Evolutionary conservation across 2,888 invertebrate species (phyloP).

Genomic region (Machimus atricapillus): DNA sequence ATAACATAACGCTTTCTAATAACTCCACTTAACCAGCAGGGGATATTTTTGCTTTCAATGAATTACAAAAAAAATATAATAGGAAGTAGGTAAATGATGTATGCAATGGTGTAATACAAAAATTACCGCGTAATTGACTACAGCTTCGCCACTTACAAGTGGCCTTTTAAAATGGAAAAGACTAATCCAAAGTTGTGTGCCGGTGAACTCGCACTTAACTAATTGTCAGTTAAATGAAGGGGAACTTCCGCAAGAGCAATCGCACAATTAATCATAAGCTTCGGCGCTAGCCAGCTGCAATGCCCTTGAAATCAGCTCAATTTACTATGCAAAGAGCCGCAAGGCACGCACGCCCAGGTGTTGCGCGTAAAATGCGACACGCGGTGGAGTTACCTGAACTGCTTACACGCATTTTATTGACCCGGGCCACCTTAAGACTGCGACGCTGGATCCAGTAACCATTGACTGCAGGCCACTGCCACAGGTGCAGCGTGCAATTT

Average conservation of each 20-base stretch:
- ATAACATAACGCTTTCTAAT: background rate
- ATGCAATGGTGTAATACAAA: background rate
- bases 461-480: background rate
- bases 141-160: background rate
- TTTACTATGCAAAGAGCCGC: background rate
- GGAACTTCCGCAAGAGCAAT: conserved; percentile 1
- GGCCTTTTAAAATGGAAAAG: background rate
- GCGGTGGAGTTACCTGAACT: background rate
- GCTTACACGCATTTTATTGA: background rate
- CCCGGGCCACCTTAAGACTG: background rate
- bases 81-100: background rate
- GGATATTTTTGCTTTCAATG: background rate
- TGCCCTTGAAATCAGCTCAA: background rate
- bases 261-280: background rate
- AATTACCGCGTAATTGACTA: background rate
- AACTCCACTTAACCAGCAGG: background rate
- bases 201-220: background rate
- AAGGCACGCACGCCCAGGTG: background rate
- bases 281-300: background rate
- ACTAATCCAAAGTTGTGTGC: background rate
- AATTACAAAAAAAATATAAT: background rate
- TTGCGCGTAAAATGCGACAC: background rate
- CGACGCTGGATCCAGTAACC: background rate
- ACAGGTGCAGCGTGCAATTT: background rate
- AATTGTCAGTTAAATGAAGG: background rate